phyloP scores from a whole-genome alignment of 2,113 vertebrate genomes.

The Platysternon megacephalum region DNA sequence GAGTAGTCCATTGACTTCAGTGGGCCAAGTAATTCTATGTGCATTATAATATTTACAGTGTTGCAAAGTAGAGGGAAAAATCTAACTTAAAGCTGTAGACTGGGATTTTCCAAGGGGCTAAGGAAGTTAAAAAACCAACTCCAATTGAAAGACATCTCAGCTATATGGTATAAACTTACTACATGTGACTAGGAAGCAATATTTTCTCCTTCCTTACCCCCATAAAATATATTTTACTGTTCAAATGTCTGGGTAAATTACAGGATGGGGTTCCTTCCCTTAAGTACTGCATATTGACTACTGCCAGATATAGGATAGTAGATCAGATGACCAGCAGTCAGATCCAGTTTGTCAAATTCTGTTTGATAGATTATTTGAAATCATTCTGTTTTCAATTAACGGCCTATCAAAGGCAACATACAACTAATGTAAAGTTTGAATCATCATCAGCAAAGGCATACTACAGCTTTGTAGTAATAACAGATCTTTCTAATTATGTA shows the following conservation, averaged over 20 bases:
- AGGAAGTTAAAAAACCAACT: no score
- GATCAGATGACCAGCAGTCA: constrained; percentile 71
- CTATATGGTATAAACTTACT: constrained; percentile 55
- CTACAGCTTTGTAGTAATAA: constrained; percentile 1
- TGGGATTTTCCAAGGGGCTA: constrained; percentile 18
- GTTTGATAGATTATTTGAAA: constrained; percentile 61
- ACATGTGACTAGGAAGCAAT: constrained; percentile 64
- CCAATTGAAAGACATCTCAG: constrained; percentile 37
- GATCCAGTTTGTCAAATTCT: constrained; percentile 57
- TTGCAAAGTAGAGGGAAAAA: not conserved
- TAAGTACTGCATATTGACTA: no score
- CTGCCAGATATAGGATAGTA: constrained; percentile 57
- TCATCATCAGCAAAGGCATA: not conserved
- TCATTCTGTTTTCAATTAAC: no score
- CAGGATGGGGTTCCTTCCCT: no score
- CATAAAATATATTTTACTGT: constrained; percentile 30
- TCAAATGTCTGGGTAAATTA: constrained; percentile 65
- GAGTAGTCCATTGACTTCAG: not conserved
- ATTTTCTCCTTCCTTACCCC: constrained; percentile 35
- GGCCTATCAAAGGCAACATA: no score
- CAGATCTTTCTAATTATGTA: not conserved
- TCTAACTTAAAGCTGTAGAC: not conserved
- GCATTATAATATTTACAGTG: not conserved
- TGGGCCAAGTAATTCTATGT: not conserved
- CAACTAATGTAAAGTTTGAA: no score